Base-by-base conservation (phyloP, 2,888 invertebrate genomes). In the Masnerella sp. region DNA sequence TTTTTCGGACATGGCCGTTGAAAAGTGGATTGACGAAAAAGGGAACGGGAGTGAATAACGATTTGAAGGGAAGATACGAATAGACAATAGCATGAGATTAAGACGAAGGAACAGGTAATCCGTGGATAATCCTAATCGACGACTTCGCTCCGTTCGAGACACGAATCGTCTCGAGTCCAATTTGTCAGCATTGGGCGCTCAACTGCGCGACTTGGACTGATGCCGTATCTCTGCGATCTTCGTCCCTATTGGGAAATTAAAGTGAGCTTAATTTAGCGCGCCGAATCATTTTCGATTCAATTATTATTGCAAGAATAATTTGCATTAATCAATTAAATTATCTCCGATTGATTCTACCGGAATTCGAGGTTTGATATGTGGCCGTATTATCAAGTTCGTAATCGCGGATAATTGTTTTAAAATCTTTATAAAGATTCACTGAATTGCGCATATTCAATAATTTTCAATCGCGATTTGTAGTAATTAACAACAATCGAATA, bases 111-210 rank as follows among this genome's bases (percentile, higher is more conserved):
- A 74, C 58, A 58, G 52, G 52, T 62, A 74, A 71, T 71, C 76
- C 74, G 54, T 54, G 80, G 80, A 83, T 83, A 81, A 84, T 83
- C 82, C 81, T 81, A 83, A 83, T 83, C 78, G 83, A 80, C 80
- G 75, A 77, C 76, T 81, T 78, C 73, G 77, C 59, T 47, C 42
- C 72, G 77, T 74, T 30, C 58, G 36, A 58, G 68, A 71, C 74
- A 75, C 72, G 76, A 80, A 77, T 80, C 77, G 77, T 62, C 68
- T 76, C 47, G 75, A 75, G 69, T 69, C 61, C 76, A 72, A 78
- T 77, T 80, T 76, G 58, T 65, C 69, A 45, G 14, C 64, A 36
- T 62, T 42, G 52, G 49, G 22, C 45, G 47, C 54, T 30, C 22
- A 42, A 51, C 52, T 40, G 68, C 34, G 32, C 36, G 40, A 51